Evolutionary conservation across 2,888 invertebrate genomes (phyloP), one percentile per base, ranked within the genome.

Genomic region (Blomia tropicalis): DNA sequence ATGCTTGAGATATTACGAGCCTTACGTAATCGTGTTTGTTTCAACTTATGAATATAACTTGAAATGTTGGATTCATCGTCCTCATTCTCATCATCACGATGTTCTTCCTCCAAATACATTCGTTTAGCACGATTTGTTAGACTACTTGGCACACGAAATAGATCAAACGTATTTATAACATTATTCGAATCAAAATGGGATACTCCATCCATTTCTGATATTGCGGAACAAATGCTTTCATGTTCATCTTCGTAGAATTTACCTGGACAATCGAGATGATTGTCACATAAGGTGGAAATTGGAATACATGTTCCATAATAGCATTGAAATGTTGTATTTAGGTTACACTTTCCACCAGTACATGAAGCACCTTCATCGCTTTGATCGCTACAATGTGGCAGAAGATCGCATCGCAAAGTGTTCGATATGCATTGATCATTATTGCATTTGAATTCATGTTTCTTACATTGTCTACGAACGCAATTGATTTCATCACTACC

Each of bases 401-500:
- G 61, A 0, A 72, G 69, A 66, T 75, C 71, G 67, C 74, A 75
- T 14, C 71, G 66, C 43, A 69, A 63, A 5, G 59, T 53, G 29
- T 58, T 63, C 0, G 70, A 69, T 14, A 74, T 70, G 65, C 74
- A 75, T 58, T 73, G 71, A 0, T 70, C 69, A 62, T 72, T 73
- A 2, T 64, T 65, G 64, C 75, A 75, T 44, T 64, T 67, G 32
- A 67, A 68, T 64, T 70, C 70, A 67, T 64, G 41, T 41, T 47
- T 44, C 25, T 62, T 62, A n/a, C 53, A 70, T 71, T 70, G 68
- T 72, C 74, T 58, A 29, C 58, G 56, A 30, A 54, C 67, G 66
- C 75, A 75, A 22, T 69, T 68, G 25, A 61, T 64, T 64, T 75
- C 75, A 66, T 76, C 75, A 0, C 73, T 73, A 29, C 71, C 70